These are phyloP conservation scores for Panthera uncia DNA, from an alignment of 2,113 vertebrate genomes.

Conservation along the genomic window DNA sequence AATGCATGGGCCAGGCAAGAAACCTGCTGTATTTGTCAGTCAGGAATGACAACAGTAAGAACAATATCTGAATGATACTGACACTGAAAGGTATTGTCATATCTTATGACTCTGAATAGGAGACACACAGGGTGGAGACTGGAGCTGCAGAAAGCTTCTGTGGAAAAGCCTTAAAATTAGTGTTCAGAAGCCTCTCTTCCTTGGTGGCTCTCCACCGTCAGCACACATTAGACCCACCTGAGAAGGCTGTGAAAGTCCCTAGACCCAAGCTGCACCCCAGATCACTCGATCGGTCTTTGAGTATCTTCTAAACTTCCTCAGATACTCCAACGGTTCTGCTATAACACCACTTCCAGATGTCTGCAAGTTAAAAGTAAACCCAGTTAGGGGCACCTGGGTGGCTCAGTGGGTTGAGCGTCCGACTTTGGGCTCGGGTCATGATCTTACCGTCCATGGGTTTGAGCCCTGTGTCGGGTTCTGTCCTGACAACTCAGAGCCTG, in stretches of 20 bases:
- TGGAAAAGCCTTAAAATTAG: background rate
- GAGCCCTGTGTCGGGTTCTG: too few relatives aligned
- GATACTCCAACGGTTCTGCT: background rate
- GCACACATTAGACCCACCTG: too few relatives aligned
- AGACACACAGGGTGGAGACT: background rate
- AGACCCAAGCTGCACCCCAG: rapidly evolving
- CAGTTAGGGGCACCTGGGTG: too few relatives aligned
- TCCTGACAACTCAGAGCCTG: too few relatives aligned
- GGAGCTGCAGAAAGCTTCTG: background rate
- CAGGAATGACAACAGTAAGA: background rate
- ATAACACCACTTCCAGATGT: background rate
- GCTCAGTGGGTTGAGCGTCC: too few relatives aligned
- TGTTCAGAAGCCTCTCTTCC: background rate
- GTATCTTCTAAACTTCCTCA: background rate
- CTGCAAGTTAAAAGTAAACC: background rate
- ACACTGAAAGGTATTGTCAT: too few relatives aligned
- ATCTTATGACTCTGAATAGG: background rate
- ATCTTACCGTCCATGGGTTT: too few relatives aligned
- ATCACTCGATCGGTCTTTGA: background rate
- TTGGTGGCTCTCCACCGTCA: background rate
- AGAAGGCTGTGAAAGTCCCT: background rate
- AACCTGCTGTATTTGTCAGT: background rate
- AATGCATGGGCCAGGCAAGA: background rate
- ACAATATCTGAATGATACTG: background rate
- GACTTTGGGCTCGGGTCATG: too few relatives aligned